Evolutionary conservation across 2,888 invertebrate species (phyloP).

Genomic region (Leptinotarsa tumamoca): DNA sequence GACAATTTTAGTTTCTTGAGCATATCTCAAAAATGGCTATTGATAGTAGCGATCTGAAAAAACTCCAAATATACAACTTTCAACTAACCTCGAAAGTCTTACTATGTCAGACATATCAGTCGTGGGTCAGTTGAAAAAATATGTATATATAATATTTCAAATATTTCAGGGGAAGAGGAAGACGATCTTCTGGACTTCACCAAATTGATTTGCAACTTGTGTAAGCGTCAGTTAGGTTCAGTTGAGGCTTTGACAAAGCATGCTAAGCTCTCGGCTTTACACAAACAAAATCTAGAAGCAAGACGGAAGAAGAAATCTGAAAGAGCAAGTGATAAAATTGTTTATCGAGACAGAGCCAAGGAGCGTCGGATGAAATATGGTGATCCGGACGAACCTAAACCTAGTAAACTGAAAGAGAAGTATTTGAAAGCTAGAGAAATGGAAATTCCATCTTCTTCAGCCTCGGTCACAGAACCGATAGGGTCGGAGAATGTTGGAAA

Average conservation of each 20-base stretch:
- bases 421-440: conserved; percentile 73
- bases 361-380: conserved; percentile 95
- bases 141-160: background rate
- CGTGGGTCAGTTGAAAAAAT: too few relatives aligned
- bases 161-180: conserved; percentile 69
- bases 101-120: too few relatives aligned
- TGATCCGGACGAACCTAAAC: conserved; percentile 83
- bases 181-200: conserved; percentile 87
- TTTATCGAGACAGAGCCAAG: conserved; percentile 96
- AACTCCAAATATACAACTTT: too few relatives aligned
- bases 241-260: conserved; percentile 91
- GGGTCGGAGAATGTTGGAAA: conserved; percentile 94
- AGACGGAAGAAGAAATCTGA: conserved; percentile 57
- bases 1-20: too few relatives aligned
- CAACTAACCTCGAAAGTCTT: too few relatives aligned
- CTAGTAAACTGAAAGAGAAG: conserved; percentile 79
- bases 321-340: conserved; percentile 58
- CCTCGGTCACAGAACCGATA: conserved; percentile 77
- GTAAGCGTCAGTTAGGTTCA: conserved; percentile 94
- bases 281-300: conserved; percentile 85
- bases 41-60: too few relatives aligned
- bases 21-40: too few relatives aligned
- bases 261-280: conserved; percentile 92
- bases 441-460: conserved; percentile 66
- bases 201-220: conserved; percentile 92